Conservation (phyloP, 2,888 invertebrate species). For the Flexamia atlantica region DNA sequence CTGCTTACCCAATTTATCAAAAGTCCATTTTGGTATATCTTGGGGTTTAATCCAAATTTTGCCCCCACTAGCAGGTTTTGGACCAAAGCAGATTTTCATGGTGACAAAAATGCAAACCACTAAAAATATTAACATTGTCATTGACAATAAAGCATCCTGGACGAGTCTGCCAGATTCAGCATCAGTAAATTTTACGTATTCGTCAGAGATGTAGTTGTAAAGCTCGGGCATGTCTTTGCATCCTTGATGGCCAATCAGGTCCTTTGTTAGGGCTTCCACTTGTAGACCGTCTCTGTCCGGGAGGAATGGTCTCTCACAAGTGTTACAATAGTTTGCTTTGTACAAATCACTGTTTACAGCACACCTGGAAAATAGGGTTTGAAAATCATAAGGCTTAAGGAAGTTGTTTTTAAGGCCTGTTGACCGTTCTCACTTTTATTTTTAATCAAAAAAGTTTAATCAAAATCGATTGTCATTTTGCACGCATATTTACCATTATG, state of each 20-base stretch:
- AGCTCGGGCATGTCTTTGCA: neutral
- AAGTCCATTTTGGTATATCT: conserved; percentile 6
- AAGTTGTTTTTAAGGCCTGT: no score
- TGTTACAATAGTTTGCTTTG: neutral
- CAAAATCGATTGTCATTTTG: no score
- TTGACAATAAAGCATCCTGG: neutral
- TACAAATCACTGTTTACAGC: neutral
- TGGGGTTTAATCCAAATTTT: neutral
- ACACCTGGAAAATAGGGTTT: conserved; percentile 8
- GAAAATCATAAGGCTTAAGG: neutral
- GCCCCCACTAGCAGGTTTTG: neutral
- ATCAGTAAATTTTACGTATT: neutral
- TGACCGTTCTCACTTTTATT: no score
- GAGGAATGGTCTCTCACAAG: neutral
- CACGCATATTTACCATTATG: no score
- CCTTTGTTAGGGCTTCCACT: neutral
- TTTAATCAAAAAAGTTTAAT: no score
- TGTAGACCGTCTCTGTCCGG: neutral
- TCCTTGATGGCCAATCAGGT: neutral
- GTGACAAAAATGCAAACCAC: neutral
- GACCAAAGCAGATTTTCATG: neutral
- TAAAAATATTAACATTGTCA: neutral
- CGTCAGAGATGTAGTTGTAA: neutral
- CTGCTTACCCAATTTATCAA: neutral
- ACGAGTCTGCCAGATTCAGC: neutral